phyloP scores from a whole-genome alignment of 2,113 vertebrate species.

The Sclerurus mexicanus region DNA sequence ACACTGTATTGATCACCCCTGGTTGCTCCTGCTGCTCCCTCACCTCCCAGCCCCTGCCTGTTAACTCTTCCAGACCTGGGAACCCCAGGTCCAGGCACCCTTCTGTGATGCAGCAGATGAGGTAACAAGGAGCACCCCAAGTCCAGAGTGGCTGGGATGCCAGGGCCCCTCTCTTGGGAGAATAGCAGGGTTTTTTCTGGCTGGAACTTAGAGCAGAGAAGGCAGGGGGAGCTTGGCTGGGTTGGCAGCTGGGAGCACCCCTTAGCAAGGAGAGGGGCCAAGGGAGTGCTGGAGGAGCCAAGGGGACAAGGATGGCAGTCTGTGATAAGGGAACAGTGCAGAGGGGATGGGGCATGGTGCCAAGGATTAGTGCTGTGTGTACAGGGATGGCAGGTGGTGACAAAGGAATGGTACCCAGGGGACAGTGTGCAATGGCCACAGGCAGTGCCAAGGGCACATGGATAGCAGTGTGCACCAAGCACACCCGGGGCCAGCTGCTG shows the following conservation, averaged over 20 bases:
- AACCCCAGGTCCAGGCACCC: accelerated
- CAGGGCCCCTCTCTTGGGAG: background rate
- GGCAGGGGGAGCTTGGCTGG: background rate
- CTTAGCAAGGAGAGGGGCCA: background rate
- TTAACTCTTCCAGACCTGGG: constrained; percentile 27
- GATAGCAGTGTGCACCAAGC: background rate
- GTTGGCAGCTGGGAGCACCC: background rate
- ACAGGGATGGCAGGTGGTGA: background rate
- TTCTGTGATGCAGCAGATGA: background rate
- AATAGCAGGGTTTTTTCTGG: background rate
- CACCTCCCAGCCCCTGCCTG: background rate
- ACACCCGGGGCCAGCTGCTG: background rate
- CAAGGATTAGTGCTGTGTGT: background rate
- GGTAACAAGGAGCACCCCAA: background rate
- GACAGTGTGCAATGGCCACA: background rate
- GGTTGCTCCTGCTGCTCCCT: constrained; percentile 8
- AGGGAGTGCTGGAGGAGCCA: background rate
- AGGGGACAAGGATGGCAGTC: background rate
- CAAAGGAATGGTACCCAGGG: background rate
- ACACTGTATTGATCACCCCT: constrained; percentile 39
- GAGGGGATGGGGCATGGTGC: background rate
- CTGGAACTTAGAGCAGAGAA: background rate
- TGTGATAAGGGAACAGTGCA: background rate
- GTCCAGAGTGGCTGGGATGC: background rate
- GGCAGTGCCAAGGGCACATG: background rate